phyloP scores from a whole-genome alignment of 2,113 vertebrate genomes.

The Eptatretus burgeri region DNA sequence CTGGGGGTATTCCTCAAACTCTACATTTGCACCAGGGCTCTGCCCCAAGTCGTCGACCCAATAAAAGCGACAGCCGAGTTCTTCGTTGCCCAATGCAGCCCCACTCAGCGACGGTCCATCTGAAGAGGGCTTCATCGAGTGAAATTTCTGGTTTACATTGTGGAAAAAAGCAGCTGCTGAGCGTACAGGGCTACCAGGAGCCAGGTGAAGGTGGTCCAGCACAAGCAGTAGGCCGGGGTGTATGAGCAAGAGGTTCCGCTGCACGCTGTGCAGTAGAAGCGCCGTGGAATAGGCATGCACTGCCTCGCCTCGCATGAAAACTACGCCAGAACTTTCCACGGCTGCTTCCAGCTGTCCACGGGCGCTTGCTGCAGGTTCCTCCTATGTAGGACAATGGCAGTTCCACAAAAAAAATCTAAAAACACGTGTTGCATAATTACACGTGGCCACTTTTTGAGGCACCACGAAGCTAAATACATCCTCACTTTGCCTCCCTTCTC shows the following conservation, averaged over 20 bases:
- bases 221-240: constrained; percentile 66
- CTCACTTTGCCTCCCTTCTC: too few species aligned
- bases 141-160: constrained; percentile 34
- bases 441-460: too few species aligned
- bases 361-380: constrained; percentile 27
- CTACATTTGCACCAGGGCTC: constrained; percentile 28
- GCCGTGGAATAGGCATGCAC: constrained; percentile 40
- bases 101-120: constrained; percentile 32
- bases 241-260: constrained; percentile 60
- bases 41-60: constrained; percentile 78
- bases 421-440: too few species aligned
- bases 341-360: constrained; percentile 45
- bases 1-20: constrained; percentile 29
- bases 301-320: constrained; percentile 70
- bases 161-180: constrained; percentile 61
- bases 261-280: constrained; percentile 39
- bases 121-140: background rate
- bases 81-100: constrained; percentile 28
- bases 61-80: constrained; percentile 80
- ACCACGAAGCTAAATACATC: too few species aligned
- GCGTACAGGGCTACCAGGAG: constrained; percentile 30
- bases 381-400: too few species aligned
- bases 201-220: constrained; percentile 56
- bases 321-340: constrained; percentile 31
- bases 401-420: too few species aligned